Evolutionary conservation across 2,888 invertebrate genomes (phyloP).

Genomic region (Keiferia lycopersicella): DNA sequence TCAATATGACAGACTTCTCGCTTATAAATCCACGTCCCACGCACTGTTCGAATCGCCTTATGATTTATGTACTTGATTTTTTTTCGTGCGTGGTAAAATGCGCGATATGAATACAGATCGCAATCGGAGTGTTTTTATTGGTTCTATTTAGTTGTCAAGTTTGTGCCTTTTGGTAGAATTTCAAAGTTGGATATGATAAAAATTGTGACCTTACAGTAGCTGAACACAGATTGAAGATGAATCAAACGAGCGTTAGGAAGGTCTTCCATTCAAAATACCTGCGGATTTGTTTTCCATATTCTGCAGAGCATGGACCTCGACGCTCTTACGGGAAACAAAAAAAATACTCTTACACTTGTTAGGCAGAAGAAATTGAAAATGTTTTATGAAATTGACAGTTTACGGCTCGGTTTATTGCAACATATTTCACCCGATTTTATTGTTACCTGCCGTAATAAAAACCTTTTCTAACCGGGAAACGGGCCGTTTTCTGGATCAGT

Average conservation of each 20-base stretch:
- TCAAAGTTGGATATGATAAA: too few species aligned
- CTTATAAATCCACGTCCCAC: conserved; percentile 37
- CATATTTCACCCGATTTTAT: conserved; percentile 35
- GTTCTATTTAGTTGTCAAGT: not conserved
- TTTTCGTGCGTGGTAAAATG: conserved; percentile 39
- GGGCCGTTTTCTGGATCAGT: conserved; percentile 8
- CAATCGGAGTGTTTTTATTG: not conserved
- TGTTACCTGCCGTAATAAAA: conserved; percentile 35
- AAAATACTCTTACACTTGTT: not conserved
- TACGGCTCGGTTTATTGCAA: conserved; percentile 34
- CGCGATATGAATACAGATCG: conserved; percentile 47
- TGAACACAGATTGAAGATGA: too few species aligned
- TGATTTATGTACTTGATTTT: conserved; percentile 40
- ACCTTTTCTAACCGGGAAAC: conserved; percentile 21
- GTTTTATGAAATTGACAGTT: conserved; percentile 32
- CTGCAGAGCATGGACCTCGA: too few species aligned
- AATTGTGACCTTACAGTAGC: too few species aligned
- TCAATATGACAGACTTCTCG: conserved; percentile 62
- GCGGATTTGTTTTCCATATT: too few species aligned
- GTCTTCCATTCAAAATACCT: too few species aligned
- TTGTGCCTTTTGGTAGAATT: not conserved
- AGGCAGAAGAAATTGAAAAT: conserved; percentile 25
- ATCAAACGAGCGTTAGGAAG: too few species aligned
- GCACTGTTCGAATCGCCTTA: conserved; percentile 33
- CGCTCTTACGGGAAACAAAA: not conserved